Evolutionary conservation across 2,797 vertebrate species (phyloP), one percentile per base, ranked within the genome.

Genomic region (Pangasius sanitwongsei): DNA sequence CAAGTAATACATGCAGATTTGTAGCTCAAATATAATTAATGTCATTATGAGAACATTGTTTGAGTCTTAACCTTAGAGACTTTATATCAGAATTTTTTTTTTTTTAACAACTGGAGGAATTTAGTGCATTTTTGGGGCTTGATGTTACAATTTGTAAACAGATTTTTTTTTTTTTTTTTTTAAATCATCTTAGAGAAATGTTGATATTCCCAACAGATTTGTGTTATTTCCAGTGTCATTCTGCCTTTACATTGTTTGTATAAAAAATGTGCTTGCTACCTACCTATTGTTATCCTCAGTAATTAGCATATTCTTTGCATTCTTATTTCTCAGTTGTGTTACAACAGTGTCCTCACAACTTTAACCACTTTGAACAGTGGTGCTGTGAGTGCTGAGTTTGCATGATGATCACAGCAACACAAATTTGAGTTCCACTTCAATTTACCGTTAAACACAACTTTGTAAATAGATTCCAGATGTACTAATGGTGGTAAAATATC

Each of bases 1-100:
- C 65, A 83, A 84, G 83, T 85, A 90, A 80, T 70, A 65, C 44
- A 86, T 87, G 78, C 65, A 72, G 65, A 86, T 89, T 87, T 91
- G 77, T 63, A 86, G 57, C 86, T 57, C 55, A 87, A 77, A 75
- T 82, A 34, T 87, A 88, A 88, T 88, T 87, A 85, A 37, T 72
- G 0, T 72, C 48, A 81, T 88, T 85, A 85, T 65, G 80, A 87
- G 65, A 83, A 61, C 78, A 48, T 48, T 44, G 5, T 44, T 84
- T 87, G 75, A 41, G 44, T 63, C 55, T 67, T 86, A 63, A 88
- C 65, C 83, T 89, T 87, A 44, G 44, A 90, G 81, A 61, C 16
- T 65, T 13, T 59, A 77, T 20, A 83, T 69, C 18, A 34, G 59
- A 69, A 34, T 69, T 78, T 11, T 34, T 25, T 69, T 78, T 11